Base-by-base conservation (phyloP, 2,113 vertebrate species). In the Limanda limanda region DNA sequence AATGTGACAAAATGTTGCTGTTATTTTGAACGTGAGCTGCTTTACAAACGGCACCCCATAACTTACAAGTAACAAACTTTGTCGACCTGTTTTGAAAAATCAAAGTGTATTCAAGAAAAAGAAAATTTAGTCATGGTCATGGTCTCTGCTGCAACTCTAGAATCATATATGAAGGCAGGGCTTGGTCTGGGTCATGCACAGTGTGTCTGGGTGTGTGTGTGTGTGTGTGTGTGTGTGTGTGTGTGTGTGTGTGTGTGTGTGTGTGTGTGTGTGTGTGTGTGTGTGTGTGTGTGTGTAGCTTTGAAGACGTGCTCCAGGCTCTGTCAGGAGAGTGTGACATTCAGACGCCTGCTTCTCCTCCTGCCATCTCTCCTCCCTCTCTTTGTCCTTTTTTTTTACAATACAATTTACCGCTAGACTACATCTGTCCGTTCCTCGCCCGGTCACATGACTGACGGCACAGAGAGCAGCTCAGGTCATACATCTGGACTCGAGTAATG, bases 291-390 rank as follows among this genome's bases (percentile, higher is more conserved):
- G 47, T 69, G 71, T n/a, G 68, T 47, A 59, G 61, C 65, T 68
- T 75, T 73, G 52, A 79, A 62, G 48, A 52, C 14, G 51, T 47
- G 82, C 88, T 85, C 68, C 57, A 70, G 89, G 86, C 88, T 82
- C 60, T 84, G 72, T 90, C 89, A 84, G 76, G n/a, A 63, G n/a
- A 64, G 91, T 91, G 92, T 89, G 89, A 93, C 59, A 77, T 91
- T 86, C 86, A 56, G 56, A 83, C 71, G 71, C 68, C 85, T 57
- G 48, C 81, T 86, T 75, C 42, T 51, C 75, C 74, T 35, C 51
- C 60, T 67, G 51, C 78, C 68, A 79, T 78, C 7, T 74, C 47
- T 51, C 75, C 74, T 66, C 76, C 74, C 56, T 54, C 72, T 61
- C 82, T 87, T 89, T 90, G 79, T 89, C 68, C 58, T 67, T 51